A percentile compares a stretch with the other conserved stretches of the same genome.
Evolutionary conservation across 2,797 vertebrate genomes (phyloP).

Genomic region (Amniataba percoides): DNA sequence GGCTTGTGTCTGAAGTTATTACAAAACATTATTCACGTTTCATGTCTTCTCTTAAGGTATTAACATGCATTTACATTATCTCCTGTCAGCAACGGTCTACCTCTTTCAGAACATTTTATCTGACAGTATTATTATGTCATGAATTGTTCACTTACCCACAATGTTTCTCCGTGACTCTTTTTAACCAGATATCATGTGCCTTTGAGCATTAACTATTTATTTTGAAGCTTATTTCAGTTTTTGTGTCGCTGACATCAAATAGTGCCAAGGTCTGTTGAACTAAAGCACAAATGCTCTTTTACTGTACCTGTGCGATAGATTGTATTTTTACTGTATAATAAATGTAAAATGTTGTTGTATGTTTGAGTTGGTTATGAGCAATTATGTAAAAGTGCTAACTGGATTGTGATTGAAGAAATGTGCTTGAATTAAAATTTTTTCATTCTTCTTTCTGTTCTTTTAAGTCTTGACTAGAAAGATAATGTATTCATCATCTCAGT

Average conservation of each 20-base stretch:
- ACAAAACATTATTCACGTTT: constrained; percentile 15
- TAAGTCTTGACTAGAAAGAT: background rate
- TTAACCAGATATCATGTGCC: constrained; percentile 60
- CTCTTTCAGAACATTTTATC: constrained; percentile 44
- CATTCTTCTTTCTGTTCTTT: background rate
- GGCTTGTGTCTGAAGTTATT: constrained; percentile 5
- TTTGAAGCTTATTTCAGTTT: constrained; percentile 25
- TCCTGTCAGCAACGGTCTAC: constrained; percentile 47
- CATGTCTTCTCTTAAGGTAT: constrained; percentile 20
- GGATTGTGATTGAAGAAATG: constrained; percentile 18
- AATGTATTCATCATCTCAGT: background rate
- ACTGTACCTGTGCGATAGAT: background rate
- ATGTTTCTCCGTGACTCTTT: constrained; percentile 27
- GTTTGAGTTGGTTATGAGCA: background rate
- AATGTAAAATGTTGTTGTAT: constrained; percentile 22
- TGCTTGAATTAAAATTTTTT: constrained; percentile 48
- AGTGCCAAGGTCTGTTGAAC: constrained; percentile 32
- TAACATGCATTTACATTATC: constrained; percentile 5
- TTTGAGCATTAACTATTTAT: constrained; percentile 64
- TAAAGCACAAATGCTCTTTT: constrained; percentile 13
- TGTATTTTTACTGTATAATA: constrained; percentile 27
- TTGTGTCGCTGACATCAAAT: constrained; percentile 7
- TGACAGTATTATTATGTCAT: constrained; percentile 35
- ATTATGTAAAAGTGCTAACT: background rate
- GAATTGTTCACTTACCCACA: background rate